phyloP scores from a whole-genome alignment of 2,888 invertebrate genomes.

The Trilocha varians region DNA sequence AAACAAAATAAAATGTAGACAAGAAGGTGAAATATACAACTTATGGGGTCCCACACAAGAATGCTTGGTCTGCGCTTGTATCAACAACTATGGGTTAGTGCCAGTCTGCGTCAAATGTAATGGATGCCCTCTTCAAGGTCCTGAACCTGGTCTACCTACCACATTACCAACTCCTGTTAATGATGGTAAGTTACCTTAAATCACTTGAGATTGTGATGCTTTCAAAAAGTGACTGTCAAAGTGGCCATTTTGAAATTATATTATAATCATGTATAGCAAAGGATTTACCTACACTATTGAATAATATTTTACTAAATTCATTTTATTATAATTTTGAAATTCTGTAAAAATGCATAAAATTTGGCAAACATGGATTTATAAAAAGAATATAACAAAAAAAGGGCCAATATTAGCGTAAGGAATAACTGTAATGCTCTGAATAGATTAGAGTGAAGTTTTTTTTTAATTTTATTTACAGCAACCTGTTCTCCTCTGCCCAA shows the following conservation, averaged over 20 bases:
- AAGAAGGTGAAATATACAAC: conserved; percentile 38
- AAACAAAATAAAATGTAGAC: conserved; percentile 24
- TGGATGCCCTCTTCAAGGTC: conserved; percentile 20
- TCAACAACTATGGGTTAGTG: conserved; percentile 25
- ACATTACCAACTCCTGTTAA: conserved; percentile 4
- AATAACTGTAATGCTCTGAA: neutral
- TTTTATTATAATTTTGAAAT: no score
- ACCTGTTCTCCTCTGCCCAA: conserved; percentile 43
- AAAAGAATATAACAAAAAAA: no score
- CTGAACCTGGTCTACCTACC: conserved; percentile 8
- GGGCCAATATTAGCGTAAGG: no score
- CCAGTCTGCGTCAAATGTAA: conserved; percentile 42
- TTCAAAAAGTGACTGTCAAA: no score
- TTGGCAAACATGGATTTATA: no score
- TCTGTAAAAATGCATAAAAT: no score
- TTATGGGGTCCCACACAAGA: conserved; percentile 24
- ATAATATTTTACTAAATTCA: no score
- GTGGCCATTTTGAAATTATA: no score
- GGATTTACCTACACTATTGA: no score
- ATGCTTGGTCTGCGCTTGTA: conserved; percentile 47
- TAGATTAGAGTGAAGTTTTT: neutral
- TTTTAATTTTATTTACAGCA: conserved; percentile 16
- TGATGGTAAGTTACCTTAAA: neutral
- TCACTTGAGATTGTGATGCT: no score
- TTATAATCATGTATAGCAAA: no score